These are phyloP conservation scores for Patella ulyssiponensis DNA, from an alignment of 2,888 invertebrate species.

Conservation along the genomic window DNA sequence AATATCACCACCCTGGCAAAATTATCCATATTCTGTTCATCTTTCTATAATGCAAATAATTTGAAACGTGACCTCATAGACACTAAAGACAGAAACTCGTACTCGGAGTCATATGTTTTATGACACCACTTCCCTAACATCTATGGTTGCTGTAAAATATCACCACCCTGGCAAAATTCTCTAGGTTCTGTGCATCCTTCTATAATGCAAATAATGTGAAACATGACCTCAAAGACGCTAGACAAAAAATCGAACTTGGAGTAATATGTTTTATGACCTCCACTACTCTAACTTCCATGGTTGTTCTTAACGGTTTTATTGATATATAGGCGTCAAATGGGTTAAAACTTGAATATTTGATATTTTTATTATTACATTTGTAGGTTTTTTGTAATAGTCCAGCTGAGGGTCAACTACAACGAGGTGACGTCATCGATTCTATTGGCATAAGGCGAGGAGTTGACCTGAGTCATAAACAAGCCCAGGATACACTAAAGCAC, in stretches of 20 bases:
- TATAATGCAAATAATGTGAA: too few relatives aligned
- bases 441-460: slow-evolving; percentile 91
- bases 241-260: too few relatives aligned
- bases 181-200: too few relatives aligned
- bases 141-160: neutral
- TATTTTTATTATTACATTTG: slow-evolving; percentile 38
- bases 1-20: too few relatives aligned
- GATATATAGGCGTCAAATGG: neutral
- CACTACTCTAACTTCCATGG: neutral
- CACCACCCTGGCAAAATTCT: too few relatives aligned
- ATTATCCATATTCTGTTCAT: too few relatives aligned
- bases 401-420: slow-evolving; percentile 86
- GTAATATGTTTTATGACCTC: too few relatives aligned
- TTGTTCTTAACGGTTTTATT: neutral
- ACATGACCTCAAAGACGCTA: too few relatives aligned
- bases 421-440: slow-evolving; percentile 92
- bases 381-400: slow-evolving; percentile 91
- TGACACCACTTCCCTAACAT: neutral
- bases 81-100: too few relatives aligned
- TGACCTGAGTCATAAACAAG: slow-evolving; percentile 90
- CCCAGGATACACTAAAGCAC: slow-evolving; percentile 78
- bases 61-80: too few relatives aligned
- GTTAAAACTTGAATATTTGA: neutral
- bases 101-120: too few relatives aligned
- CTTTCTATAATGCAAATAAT: too few relatives aligned